A percentile compares a stretch with the other conserved stretches of the same genome.
phyloP scores from a whole-genome alignment of 2,888 invertebrate species.

The Ormyrus rosae region DNA sequence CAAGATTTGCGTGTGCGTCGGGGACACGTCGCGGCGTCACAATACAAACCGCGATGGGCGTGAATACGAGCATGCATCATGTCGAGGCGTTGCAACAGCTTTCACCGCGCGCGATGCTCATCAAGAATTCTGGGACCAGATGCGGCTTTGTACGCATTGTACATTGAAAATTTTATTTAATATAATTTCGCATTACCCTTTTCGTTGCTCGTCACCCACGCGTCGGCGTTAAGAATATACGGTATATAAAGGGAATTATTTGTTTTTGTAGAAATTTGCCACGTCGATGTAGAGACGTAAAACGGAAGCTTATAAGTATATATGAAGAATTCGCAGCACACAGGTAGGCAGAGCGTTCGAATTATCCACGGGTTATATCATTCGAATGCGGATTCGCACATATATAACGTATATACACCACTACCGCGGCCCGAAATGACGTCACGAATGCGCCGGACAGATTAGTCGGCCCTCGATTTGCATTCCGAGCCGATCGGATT shows the following conservation, averaged over 20 bases:
- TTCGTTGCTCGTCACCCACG: no score
- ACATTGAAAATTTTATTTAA: neutral
- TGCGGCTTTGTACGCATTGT: neutral
- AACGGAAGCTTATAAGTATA: neutral
- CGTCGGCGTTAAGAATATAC: no score
- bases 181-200: neutral
- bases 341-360: neutral
- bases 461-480: conserved; percentile 70
- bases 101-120: conserved; percentile 41
- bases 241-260: no score
- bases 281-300: neutral
- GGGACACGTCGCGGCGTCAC: conserved; percentile 5
- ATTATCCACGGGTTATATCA: conserved; percentile 42
- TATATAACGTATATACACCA: neutral
- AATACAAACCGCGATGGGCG: conserved; percentile 40
- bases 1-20: conserved; percentile 6
- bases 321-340: conserved; percentile 19
- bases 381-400: neutral
- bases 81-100: conserved; percentile 48
- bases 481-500: conserved; percentile 62
- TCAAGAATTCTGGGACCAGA: conserved; percentile 32
- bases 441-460: conserved; percentile 73
- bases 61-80: conserved; percentile 18
- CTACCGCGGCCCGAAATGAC: conserved; percentile 58
- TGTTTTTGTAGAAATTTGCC: neutral